Percentiles rank a stretch among this genome's conserved stretches.
Evolutionary conservation across 2,888 invertebrate genomes (phyloP).

Genomic region (Lasioglossum vierecki): DNA sequence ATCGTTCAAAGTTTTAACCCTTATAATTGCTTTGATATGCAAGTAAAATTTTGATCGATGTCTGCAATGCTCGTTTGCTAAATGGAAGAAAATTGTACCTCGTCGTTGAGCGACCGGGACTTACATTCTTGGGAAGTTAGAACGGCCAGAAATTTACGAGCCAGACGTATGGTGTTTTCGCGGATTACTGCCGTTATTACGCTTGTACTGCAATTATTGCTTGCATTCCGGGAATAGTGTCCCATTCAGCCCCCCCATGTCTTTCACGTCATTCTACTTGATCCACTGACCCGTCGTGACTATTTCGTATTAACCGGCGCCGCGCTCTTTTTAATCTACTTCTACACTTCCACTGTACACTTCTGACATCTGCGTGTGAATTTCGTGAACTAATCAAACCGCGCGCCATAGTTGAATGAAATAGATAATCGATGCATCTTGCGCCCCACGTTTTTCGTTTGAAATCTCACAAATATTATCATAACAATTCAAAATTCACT

Average conservation of each 20-base stretch:
- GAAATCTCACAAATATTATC: too few species aligned
- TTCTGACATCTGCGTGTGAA: constrained; percentile 35
- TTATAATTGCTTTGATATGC: background rate
- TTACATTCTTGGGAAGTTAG: background rate
- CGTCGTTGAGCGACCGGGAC: background rate
- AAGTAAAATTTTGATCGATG: background rate
- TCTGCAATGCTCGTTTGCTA: background rate
- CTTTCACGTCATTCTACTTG: constrained; percentile 33
- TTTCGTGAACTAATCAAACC: background rate
- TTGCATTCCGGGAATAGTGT: constrained; percentile 32
- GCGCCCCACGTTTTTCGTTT: too few species aligned
- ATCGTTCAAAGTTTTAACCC: background rate
- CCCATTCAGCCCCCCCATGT: constrained; percentile 27
- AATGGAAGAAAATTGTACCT: background rate
- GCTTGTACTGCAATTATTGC: constrained; percentile 11
- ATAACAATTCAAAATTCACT: too few species aligned
- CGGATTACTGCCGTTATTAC: background rate
- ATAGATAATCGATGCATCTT: too few species aligned
- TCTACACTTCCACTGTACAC: constrained; percentile 48
- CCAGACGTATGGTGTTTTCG: background rate
- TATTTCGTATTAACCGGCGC: constrained; percentile 47
- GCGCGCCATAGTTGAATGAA: constrained; percentile 14
- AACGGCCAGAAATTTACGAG: constrained; percentile 8
- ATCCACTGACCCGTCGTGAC: constrained; percentile 31
- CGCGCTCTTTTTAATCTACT: constrained; percentile 63